These are phyloP conservation scores for Drusus annulatus DNA, from an alignment of 1,140 invertebrate genomes.

Conservation along the genomic window DNA sequence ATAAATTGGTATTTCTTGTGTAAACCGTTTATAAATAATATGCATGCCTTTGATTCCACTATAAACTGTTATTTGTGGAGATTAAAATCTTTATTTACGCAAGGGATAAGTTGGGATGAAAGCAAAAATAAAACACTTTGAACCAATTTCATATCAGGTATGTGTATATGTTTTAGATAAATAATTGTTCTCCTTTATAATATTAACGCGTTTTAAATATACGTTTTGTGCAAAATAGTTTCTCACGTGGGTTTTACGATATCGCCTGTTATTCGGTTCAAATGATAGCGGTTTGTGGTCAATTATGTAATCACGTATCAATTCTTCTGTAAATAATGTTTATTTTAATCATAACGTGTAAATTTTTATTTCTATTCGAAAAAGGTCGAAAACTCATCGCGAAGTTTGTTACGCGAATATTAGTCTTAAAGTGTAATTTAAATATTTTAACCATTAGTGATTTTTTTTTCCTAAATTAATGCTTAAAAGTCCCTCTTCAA, in stretches of 20 bases:
- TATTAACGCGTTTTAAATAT: too few species aligned
- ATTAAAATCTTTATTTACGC: not conserved
- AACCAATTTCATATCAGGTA: too few species aligned
- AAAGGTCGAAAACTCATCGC: too few species aligned
- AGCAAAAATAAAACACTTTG: not conserved
- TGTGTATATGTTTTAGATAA: too few species aligned
- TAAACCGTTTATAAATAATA: conserved; percentile 4
- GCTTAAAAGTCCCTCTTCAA: too few species aligned
- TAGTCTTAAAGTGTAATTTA: too few species aligned
- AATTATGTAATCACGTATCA: not conserved
- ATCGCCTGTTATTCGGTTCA: not conserved
- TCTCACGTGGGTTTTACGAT: not conserved
- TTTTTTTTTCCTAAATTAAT: too few species aligned
- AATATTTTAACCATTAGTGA: too few species aligned
- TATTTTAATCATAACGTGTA: not conserved
- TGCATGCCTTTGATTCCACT: not conserved
- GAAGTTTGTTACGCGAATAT: too few species aligned
- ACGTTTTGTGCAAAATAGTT: too few species aligned
- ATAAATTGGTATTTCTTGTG: conserved; percentile 6
- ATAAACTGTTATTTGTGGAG: not conserved
- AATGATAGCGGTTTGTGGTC: not conserved
- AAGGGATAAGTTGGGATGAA: not conserved
- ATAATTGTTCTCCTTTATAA: too few species aligned
- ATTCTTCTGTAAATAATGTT: not conserved
- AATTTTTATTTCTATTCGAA: too few species aligned